phyloP scores from a whole-genome alignment of 2,888 invertebrate species.

The Piscicola geometra region DNA sequence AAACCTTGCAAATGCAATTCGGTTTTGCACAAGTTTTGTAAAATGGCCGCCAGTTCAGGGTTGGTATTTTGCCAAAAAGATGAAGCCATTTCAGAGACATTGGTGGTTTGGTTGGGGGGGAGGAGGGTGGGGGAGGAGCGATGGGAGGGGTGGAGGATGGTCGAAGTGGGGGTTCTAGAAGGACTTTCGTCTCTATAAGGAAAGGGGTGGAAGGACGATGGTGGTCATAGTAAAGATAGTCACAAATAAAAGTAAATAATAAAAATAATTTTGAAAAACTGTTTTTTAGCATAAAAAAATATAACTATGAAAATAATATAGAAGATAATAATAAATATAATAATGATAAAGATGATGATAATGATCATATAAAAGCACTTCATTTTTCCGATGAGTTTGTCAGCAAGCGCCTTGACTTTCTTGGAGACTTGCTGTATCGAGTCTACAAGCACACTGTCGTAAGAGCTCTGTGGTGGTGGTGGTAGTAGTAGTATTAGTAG shows the following conservation, averaged over 20 bases:
- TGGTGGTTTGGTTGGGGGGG: too few species aligned
- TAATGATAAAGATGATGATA: too few species aligned
- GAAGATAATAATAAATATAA: too few species aligned
- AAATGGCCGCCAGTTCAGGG: constrained; percentile 59
- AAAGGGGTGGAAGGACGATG: neutral
- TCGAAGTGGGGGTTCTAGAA: neutral
- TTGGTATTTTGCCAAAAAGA: constrained; percentile 52
- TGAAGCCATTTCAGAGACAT: neutral
- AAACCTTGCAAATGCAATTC: constrained; percentile 60
- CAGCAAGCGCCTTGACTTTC: constrained; percentile 58
- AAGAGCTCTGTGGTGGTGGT: constrained; percentile 43
- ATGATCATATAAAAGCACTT: too few species aligned
- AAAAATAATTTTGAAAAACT: too few species aligned
- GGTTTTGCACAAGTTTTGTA: constrained; percentile 59
- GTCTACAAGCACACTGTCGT: constrained; percentile 59
- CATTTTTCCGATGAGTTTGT: constrained; percentile 58
- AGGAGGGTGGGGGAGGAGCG: too few species aligned
- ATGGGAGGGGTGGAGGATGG: neutral
- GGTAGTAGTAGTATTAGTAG: too few species aligned
- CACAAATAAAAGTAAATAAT: too few species aligned
- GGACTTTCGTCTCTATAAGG: neutral
- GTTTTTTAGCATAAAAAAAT: too few species aligned
- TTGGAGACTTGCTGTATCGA: constrained; percentile 60
- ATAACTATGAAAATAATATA: too few species aligned
- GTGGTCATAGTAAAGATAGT: too few species aligned